Percentiles rank a stretch among this genome's conserved stretches.
Evolutionary conservation across 1,140 invertebrate species (phyloP).

Genomic region (Drosophila aff.): DNA sequence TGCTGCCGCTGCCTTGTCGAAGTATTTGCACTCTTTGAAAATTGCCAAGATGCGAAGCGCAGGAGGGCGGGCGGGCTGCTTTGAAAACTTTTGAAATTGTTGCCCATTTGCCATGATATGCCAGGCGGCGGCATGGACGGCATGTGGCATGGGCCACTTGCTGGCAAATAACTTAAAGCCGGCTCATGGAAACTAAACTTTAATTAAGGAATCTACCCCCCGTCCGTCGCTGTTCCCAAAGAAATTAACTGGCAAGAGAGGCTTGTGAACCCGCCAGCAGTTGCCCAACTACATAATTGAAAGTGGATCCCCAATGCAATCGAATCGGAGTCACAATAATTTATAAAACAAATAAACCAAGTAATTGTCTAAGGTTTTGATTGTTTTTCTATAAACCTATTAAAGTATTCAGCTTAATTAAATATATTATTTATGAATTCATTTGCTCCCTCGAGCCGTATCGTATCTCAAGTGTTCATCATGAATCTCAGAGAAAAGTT

Average conservation of each 20-base stretch:
- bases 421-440: not conserved
- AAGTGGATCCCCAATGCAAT: constrained; percentile 8
- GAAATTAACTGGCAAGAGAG: constrained; percentile 3
- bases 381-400: not conserved
- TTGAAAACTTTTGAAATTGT: constrained; percentile 71
- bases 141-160: constrained; percentile 34
- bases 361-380: not conserved
- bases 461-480: not conserved
- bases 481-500: not conserved
- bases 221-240: constrained; percentile 6
- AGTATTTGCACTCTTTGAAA: constrained; percentile 75
- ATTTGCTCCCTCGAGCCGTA: too few species aligned
- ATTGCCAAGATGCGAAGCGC: constrained; percentile 45
- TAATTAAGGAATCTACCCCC: constrained; percentile 67
- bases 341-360: not conserved
- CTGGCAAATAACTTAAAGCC: constrained; percentile 54
- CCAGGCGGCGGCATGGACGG: not conserved
- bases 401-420: not conserved
- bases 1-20: constrained; percentile 47
- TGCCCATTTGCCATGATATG: constrained; percentile 66
- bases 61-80: constrained; percentile 35
- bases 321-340: not conserved
- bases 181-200: constrained; percentile 56
- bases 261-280: constrained; percentile 10
- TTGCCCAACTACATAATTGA: constrained; percentile 34